Evolutionary conservation across 2,797 vertebrate species (phyloP), one percentile per base, ranked within the genome.

Genomic region (Myripristis jacobus): DNA sequence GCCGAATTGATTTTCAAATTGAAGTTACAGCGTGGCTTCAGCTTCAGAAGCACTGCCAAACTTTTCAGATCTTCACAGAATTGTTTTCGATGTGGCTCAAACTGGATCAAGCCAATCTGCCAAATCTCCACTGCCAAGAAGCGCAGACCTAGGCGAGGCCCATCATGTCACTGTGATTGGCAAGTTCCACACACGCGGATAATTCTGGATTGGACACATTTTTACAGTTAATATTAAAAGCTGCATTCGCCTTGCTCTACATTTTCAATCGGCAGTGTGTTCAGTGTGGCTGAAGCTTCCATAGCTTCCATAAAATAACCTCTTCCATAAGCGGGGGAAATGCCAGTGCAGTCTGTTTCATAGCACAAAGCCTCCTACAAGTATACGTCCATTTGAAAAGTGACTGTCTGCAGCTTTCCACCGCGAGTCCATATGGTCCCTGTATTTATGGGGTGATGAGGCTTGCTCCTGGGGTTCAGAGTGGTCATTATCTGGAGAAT

Each of bases 401-500:
- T 89, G 86, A 87, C 84, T 77, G 79, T 81, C 66, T 21, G 75
- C 80, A 79, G 83, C 81, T 86, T 88, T 83, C 68, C 73, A 55
- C 80, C 1, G 16, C 1, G 22, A 46, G 82, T 82, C 81, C 79
- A 85, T 89, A 89, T 66, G 79, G 85, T 75, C 80, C 70, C 85
- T 83, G 87, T 87, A 88, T 91, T 91, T 90, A 90, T 80, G 86
- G 78, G 82, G 82, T 78, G 87, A 83, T 87, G 87, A 88, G 75
- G 66, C 67, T 82, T 86, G 87, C 86, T 88, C 84, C 87, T 77
- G 81, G 82, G 81, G 87, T 88, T 84, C 85, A 84, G 88, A 88
- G 82, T 87, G 87, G 89, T 92, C 91, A 93, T 94, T 94, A 94
- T 92, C 88, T 88, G 74, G 82, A 83, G 89, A 85, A 89, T 85